Evolutionary conservation across 2,113 vertebrate genomes (phyloP), one percentile per base, ranked within the genome.

Genomic region (Speoplatyrhinus poulsoni): DNA sequence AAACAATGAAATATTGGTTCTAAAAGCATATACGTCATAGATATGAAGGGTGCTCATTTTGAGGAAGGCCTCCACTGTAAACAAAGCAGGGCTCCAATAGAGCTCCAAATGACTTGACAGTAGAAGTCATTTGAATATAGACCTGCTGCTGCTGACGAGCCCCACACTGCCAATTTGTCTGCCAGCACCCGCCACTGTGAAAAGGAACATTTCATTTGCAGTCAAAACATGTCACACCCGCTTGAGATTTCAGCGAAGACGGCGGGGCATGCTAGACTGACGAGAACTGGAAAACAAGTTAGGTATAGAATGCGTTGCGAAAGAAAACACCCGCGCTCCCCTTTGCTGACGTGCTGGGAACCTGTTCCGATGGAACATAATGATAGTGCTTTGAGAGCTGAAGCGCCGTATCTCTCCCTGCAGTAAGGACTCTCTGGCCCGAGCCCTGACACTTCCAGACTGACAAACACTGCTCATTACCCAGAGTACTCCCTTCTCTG

Each of bases 401-500:
- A 33, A 1, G 73, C 49, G 49, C 67, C 70, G 66, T 57, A 69
- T 71, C 61, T 62, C 73, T 71, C 67, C 77, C 71, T 75, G 57
- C 64, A 48, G 70, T 70, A 79, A 65, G 70, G 65, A 61, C 67
- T 73, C 76, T 76, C 70, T 73, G 66, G 49, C 72, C 26, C 55
- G 63, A 79, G 60, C 71, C 62, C 48, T 67, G 63, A 75, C 19
- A 74, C 70, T 81, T 79, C 15, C 46, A 47, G 85, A 88, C 79
- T 83, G 86, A 88, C 86, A 82, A 85, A 85, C 80, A 74, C 79
- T 78, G 72, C 79, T 86, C 85, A 82, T 89, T 89, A 86, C 63
- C 71, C 73, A 65, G 67, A 9, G 75, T 72, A 76, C 74, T 74
- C 71, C 62, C 74, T 54, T 75, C 86, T 73, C 77, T 72, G 76